A percentile compares a stretch with the other conserved stretches of the same genome.
phyloP scores from a whole-genome alignment of 1,140 invertebrate species.

The Ceratoteleas bidentatus region DNA sequence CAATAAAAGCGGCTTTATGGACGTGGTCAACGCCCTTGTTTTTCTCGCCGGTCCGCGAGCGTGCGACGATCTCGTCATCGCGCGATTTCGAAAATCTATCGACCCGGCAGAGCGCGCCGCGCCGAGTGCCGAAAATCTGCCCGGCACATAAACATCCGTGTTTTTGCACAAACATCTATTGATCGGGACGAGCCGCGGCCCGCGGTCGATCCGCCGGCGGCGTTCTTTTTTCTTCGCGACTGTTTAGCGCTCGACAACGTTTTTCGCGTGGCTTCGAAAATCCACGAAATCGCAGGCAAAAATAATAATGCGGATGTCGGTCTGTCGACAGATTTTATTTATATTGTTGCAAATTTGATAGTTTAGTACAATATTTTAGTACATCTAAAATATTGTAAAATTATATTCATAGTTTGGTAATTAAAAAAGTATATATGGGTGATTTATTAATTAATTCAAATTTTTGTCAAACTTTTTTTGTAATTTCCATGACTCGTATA shows the following conservation, averaged over 20 bases:
- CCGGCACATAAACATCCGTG: constrained; percentile 35
- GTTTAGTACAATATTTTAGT: too few relatives aligned
- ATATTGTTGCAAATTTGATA: too few relatives aligned
- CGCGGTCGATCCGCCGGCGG: neutral
- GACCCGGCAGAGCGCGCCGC: neutral
- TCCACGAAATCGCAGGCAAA: too few relatives aligned
- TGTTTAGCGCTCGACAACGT: constrained; percentile 26
- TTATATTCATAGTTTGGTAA: too few relatives aligned
- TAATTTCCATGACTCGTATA: too few relatives aligned
- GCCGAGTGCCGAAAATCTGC: constrained; percentile 18
- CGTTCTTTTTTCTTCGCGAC: constrained; percentile 13
- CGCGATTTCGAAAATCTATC: constrained; percentile 23
- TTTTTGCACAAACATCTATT: constrained; percentile 48
- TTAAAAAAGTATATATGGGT: too few relatives aligned
- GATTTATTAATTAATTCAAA: too few relatives aligned
- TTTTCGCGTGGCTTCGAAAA: constrained; percentile 3
- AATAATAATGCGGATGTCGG: too few relatives aligned
- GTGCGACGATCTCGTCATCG: constrained; percentile 17
- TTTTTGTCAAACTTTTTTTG: too few relatives aligned
- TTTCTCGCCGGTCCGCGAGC: neutral
- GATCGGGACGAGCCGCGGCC: constrained; percentile 19
- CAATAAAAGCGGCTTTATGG: constrained; percentile 20
- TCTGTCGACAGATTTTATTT: too few relatives aligned
- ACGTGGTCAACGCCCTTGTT: constrained; percentile 10
- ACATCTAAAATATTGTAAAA: too few relatives aligned